Percentiles rank a stretch among this genome's conserved stretches.
phyloP scores from a whole-genome alignment of 2,888 invertebrate genomes.

The Ormia ochracea region DNA sequence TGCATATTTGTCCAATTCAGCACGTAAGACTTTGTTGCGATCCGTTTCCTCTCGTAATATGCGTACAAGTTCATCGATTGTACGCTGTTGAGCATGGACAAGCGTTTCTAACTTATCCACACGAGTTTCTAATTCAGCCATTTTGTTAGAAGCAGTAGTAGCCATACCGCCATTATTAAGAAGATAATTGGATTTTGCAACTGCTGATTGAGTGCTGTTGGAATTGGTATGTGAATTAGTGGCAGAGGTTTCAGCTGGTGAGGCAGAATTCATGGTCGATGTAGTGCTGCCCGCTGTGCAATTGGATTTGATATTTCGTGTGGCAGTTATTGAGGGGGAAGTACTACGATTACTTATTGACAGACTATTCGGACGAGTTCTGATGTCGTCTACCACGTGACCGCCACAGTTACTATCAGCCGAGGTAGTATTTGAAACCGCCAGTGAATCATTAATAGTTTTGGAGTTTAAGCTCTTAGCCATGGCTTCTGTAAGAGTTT shows the following conservation, averaged over 20 bases:
- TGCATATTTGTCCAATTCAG: constrained; percentile 83
- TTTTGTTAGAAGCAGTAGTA: constrained; percentile 62
- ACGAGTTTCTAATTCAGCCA: constrained; percentile 73
- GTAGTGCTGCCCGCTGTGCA: constrained; percentile 34
- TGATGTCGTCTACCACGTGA: constrained; percentile 68
- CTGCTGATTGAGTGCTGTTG: constrained; percentile 29
- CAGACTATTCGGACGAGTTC: constrained; percentile 72
- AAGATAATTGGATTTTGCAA: constrained; percentile 52
- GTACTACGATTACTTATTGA: constrained; percentile 73
- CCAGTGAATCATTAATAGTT: constrained; percentile 63
- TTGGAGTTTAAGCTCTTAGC: constrained; percentile 63
- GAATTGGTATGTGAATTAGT: constrained; percentile 29
- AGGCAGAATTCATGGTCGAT: constrained; percentile 62
- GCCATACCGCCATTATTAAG: constrained; percentile 32
- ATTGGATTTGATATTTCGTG: constrained; percentile 59
- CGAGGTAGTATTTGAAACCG: constrained; percentile 53
- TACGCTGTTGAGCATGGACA: constrained; percentile 77
- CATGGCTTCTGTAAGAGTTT: constrained; percentile 61
- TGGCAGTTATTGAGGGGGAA: constrained; percentile 70
- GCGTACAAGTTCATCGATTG: constrained; percentile 81
- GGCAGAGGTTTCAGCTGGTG: constrained; percentile 59
- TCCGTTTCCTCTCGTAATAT: constrained; percentile 82
- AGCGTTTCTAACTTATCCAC: constrained; percentile 73
- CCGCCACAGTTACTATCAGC: constrained; percentile 6
- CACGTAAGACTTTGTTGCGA: constrained; percentile 81